Evolutionary conservation across 2,888 invertebrate genomes (phyloP), one percentile per base, ranked within the genome.

Genomic region (Eupithecia insigniata): DNA sequence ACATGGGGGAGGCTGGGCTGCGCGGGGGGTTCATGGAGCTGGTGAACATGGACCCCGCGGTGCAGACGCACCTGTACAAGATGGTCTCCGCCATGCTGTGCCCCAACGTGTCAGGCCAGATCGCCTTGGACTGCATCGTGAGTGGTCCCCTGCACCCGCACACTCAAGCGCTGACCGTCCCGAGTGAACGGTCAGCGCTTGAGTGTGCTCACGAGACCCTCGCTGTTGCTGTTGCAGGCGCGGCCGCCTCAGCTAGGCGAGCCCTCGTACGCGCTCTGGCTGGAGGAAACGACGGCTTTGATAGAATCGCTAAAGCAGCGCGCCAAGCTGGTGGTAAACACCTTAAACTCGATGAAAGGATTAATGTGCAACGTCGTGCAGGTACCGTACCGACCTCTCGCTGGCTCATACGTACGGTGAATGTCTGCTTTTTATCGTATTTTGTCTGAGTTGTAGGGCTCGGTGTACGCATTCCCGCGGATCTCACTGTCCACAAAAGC

Each of bases 401-500:
- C 46, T 46, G 10, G 46, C 8, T 46, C 10, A 46, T n/a, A 22
- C 8, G 18, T 46, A 8, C n/a, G 26, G 55, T 55, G 28, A 22
- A 58, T 58, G 58, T 28, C 28, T 1, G 28, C 12, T 26, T 55
- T 14, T 10, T 28, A 7, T 32, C 32, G 6, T 32, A 4, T 2
- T 32, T 32, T 2, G 65, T 55, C 28, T 55, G 46, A n/a, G 58
- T 28, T 8, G 0, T 83, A 97, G 97, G 97, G 99, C n/a, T 99
- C 99, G 6, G 99, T 99, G 99, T 99, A 99, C 90, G 99, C 99
- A 74, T 99, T 99, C 90, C 99, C 99, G 0, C 95, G 96, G 84
- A 94, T 99, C 71, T 94, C 95, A 62, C 86, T 99, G 70, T 98
- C 99, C 2, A 91, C 95, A 65, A 97, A 97, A 87, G 99, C 99